These are phyloP conservation scores for Tragelaphus eurycerus DNA, from an alignment of 2,797 vertebrate species.

Conservation along the genomic window DNA sequence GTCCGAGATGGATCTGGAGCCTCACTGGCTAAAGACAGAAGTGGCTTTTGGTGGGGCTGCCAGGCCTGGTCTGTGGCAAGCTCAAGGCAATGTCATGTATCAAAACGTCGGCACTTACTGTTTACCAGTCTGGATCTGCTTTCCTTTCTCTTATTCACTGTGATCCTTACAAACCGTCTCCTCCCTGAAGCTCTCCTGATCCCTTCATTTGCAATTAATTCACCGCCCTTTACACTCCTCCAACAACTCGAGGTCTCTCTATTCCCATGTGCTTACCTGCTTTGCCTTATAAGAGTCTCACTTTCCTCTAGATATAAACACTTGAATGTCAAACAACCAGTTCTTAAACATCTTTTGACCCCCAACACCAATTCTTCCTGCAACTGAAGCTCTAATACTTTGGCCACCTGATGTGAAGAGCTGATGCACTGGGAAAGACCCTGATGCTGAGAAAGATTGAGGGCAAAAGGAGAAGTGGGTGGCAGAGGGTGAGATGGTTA, in stretches of 20 bases:
- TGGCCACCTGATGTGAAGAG: background rate
- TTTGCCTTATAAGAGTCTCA: background rate
- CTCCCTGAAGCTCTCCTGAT: background rate
- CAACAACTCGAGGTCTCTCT: background rate
- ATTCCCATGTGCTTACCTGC: background rate
- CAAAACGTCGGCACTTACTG: background rate
- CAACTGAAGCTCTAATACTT: background rate
- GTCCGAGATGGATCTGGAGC: conserved; percentile 66
- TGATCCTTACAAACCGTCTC: background rate
- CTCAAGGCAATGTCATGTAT: background rate
- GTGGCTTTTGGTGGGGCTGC: background rate
- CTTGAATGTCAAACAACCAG: background rate
- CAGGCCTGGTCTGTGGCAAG: background rate
- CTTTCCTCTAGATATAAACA: background rate
- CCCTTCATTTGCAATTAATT: background rate
- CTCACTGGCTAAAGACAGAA: conserved; percentile 36
- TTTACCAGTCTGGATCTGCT: background rate
- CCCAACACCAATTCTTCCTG: background rate
- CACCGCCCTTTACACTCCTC: background rate
- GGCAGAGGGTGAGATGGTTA: background rate
- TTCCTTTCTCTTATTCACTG: background rate
- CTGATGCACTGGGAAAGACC: background rate
- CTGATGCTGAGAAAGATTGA: background rate
- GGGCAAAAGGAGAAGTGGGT: background rate
- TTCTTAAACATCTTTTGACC: background rate